Percentiles rank a stretch among this genome's conserved stretches.
These are phyloP conservation scores for Popillia japonica DNA, from an alignment of 1,140 invertebrate species.

Conservation along the genomic window DNA sequence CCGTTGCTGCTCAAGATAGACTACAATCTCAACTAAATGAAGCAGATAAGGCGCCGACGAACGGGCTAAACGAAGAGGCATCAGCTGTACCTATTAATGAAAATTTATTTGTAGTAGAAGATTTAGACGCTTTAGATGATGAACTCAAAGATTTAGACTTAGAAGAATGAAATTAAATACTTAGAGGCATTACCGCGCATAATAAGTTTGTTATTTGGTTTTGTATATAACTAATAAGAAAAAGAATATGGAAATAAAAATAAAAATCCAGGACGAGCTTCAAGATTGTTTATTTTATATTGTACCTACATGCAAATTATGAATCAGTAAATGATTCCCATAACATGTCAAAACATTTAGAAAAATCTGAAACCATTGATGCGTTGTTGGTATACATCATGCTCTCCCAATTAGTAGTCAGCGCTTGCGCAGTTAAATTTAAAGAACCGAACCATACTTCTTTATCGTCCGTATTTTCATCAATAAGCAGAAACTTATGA, in stretches of 20 bases:
- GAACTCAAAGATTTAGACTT: slow-evolving; percentile 80
- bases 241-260: not conserved
- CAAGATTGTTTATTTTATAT: not conserved
- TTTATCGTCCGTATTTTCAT: slow-evolving; percentile 45
- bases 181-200: not conserved
- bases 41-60: slow-evolving; percentile 51
- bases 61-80: slow-evolving; percentile 59
- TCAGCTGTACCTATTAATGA: slow-evolving; percentile 88
- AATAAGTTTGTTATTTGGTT: slow-evolving; percentile 21
- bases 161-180: slow-evolving; percentile 63
- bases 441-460: slow-evolving; percentile 54
- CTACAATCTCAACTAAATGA: slow-evolving; percentile 55
- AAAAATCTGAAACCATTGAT: slow-evolving; percentile 47
- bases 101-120: slow-evolving; percentile 91
- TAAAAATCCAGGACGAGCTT: slow-evolving; percentile 2
- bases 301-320: not conserved
- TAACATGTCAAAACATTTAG: slow-evolving; percentile 53
- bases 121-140: slow-evolving; percentile 83
- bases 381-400: slow-evolving; percentile 51
- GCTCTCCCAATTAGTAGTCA: slow-evolving; percentile 51
- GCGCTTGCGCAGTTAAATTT: slow-evolving; percentile 52
- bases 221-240: slow-evolving; percentile 25
- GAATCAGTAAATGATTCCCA: slow-evolving; percentile 45
- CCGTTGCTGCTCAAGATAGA: slow-evolving; percentile 65
- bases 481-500: slow-evolving; percentile 55